A percentile compares a stretch with the other conserved stretches of the same genome.
These are phyloP conservation scores for Ctenosaura bakeri DNA, from an alignment of 2,797 vertebrate species.

Conservation along the genomic window DNA sequence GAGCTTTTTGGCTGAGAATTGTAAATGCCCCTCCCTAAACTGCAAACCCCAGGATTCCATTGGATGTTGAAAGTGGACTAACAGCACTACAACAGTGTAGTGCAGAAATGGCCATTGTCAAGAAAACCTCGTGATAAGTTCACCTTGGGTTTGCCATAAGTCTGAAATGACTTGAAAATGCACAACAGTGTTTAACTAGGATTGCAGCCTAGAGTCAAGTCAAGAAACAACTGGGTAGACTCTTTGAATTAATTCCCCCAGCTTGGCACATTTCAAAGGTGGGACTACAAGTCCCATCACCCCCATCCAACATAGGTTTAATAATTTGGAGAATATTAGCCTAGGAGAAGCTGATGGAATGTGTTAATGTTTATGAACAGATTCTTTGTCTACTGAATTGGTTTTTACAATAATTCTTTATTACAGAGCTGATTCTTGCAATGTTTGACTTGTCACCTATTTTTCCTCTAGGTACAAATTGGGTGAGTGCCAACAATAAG, in stretches of 20 bases:
- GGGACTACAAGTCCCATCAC: background rate
- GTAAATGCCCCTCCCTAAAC: no score
- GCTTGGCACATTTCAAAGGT: background rate
- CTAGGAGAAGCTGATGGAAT: background rate
- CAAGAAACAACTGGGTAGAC: background rate
- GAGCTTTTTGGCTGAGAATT: no score
- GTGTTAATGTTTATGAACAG: background rate
- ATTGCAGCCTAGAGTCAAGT: background rate
- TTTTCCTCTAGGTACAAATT: slow-evolving; percentile 83
- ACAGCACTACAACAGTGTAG: no score
- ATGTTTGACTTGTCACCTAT: background rate
- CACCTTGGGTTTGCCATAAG: no score
- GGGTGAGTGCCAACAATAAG: slow-evolving; percentile 85
- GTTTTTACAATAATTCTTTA: accelerated
- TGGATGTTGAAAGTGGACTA: no score
- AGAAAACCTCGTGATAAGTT: no score
- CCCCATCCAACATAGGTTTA: background rate
- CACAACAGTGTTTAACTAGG: background rate
- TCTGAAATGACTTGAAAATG: no score
- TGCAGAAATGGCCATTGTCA: no score
- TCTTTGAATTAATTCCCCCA: background rate
- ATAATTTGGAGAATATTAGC: background rate
- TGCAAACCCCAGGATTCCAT: no score
- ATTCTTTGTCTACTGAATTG: background rate
- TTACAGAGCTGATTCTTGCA: background rate